Conservation (phyloP, 2,797 vertebrate species). For the Xenops minutus region DNA sequence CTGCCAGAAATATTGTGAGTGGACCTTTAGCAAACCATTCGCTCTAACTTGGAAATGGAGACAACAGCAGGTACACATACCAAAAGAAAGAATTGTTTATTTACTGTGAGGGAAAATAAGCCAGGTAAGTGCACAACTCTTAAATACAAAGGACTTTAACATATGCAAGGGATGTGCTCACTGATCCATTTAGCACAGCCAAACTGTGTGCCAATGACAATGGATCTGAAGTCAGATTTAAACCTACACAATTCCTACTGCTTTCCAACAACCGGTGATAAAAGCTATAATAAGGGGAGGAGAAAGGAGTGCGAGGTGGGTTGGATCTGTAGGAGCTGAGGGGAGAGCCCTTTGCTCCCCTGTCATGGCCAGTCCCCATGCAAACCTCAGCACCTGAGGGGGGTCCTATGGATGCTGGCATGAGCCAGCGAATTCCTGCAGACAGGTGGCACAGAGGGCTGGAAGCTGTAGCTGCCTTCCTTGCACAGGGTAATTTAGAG, state of each 20-base stretch:
- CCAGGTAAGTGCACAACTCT: background rate
- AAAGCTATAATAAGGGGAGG: background rate
- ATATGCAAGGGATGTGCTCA: background rate
- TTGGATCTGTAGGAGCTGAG: background rate
- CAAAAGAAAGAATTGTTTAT: background rate
- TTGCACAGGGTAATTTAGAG: background rate
- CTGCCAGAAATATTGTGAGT: background rate
- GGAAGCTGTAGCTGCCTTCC: background rate
- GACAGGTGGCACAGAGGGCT: background rate
- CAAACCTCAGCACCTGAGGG: background rate
- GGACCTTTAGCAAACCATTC: background rate
- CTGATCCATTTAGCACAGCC: background rate
- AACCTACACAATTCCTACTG: background rate
- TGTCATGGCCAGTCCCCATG: background rate
- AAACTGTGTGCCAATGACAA: background rate
- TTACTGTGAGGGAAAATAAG: background rate
- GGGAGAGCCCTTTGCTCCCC: background rate
- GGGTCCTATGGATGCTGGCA: background rate
- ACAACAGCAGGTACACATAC: background rate
- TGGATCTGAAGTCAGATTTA: background rate
- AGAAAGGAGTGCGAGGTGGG: background rate
- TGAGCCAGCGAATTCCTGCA: rapidly evolving
- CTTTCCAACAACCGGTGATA: background rate
- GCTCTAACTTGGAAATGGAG: background rate
- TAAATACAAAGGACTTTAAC: background rate